Percentiles rank a stretch among this genome's conserved stretches.
Evolutionary conservation across 2,888 invertebrate genomes (phyloP).

Genomic region (Aspidiotus rigidus): DNA sequence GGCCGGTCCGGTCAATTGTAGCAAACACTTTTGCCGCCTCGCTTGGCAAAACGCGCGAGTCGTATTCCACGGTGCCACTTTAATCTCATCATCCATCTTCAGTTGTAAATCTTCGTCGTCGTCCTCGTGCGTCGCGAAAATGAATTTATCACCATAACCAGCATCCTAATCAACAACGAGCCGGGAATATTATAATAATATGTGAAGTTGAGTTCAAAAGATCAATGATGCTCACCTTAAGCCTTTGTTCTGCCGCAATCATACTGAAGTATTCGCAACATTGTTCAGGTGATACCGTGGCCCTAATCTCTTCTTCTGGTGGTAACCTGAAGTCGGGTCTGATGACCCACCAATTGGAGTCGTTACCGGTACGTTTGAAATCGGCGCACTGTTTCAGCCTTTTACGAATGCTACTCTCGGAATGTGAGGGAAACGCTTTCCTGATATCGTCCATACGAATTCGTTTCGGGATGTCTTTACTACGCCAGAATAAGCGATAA

Average conservation of each 20-base stretch:
- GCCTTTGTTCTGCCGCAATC: slow-evolving; percentile 90
- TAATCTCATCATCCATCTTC: slow-evolving; percentile 96
- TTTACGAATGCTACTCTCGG: slow-evolving; percentile 94
- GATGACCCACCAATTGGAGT: slow-evolving; percentile 87
- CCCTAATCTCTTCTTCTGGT: slow-evolving; percentile 93
- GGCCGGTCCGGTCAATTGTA: slow-evolving; percentile 91
- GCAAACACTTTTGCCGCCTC: slow-evolving; percentile 92
- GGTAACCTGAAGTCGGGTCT: slow-evolving; percentile 90
- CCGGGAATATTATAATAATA: not conserved
- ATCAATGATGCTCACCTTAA: slow-evolving; percentile 54
- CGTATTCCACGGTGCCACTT: slow-evolving; percentile 99
- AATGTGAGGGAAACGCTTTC: slow-evolving; percentile 91
- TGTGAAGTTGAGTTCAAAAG: not conserved
- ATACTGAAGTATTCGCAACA: slow-evolving; percentile 97
- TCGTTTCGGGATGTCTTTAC: slow-evolving; percentile 77
- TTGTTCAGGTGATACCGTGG: slow-evolving; percentile 98
- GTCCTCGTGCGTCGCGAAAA: slow-evolving; percentile 83
- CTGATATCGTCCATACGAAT: slow-evolving; percentile 99
- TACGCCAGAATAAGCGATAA: slow-evolving; percentile 95
- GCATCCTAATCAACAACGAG: slow-evolving; percentile 50
- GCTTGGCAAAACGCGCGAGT: slow-evolving; percentile 96
- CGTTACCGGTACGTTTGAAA: slow-evolving; percentile 88
- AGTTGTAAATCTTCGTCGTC: slow-evolving; percentile 89
- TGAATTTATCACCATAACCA: slow-evolving; percentile 93
- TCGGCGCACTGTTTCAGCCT: slow-evolving; percentile 93